Base-by-base conservation (phyloP, 2,797 vertebrate species). In the Sebastes elongatus region DNA sequence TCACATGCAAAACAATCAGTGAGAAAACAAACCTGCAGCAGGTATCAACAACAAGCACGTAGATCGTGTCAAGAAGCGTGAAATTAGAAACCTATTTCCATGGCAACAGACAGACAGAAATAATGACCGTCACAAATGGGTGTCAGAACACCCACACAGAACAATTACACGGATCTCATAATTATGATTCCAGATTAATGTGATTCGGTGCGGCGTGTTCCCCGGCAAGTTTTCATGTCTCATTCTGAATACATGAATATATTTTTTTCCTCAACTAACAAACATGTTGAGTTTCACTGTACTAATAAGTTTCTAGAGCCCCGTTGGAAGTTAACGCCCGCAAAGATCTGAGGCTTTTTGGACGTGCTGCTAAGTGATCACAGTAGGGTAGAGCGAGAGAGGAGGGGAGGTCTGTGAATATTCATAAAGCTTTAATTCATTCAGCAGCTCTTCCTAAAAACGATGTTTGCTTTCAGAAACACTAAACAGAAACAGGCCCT, bases 361-460 rank as follows among this genome's bases (percentile, higher is more conserved):
- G 86, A 70, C 9, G 4, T 28, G 70, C 53, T 52, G 80, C 81
- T 89, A 83, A 93, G 84, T 18, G 76, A 85, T 90, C 84, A 30
- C 89, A 86, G 84, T 73, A 30, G 84, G 74, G 42, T 7, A 69
- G 72, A 71, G 74, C 25, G 16, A 70, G 76, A 71, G 72, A 75
- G 84, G 72, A 86, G 83, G 82, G 83, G 77, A 74, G 77, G 35
- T 23, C 52, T 68, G 75, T 79, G 81, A 92, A 92, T 93, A 90
- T 91, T 91, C 76, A 89, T 87, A 13, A 81, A 71, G 68, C 74
- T 76, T 30, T 84, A 81, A 91, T 87, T 86, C 85, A 84, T 83
- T 80, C 79, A 38, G 52, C n/a, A 46, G 27, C 73, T 81, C 71
- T 49, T 71, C 71, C 71, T 49, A 62, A 84, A 84, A 88, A 82